phyloP scores from a whole-genome alignment of 2,113 vertebrate species.

The Chlamydotis undulata region DNA sequence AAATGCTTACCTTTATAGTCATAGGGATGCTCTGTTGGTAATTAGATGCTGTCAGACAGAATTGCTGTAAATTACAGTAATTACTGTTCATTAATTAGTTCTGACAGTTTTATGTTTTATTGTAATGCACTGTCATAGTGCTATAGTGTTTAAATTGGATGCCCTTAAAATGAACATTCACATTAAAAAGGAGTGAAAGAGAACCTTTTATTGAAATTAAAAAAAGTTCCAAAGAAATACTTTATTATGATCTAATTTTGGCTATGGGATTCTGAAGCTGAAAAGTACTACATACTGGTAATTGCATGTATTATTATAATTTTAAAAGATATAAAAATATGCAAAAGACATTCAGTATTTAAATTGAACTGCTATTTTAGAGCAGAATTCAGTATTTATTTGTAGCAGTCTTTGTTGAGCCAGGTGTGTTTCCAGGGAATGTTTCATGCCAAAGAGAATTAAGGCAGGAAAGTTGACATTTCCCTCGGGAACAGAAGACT shows the following conservation, averaged over 20 bases:
- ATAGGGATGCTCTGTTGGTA: slow-evolving; percentile 43
- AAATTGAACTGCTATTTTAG: slow-evolving; percentile 46
- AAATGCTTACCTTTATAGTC: slow-evolving; percentile 59
- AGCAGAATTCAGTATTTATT: slow-evolving; percentile 31
- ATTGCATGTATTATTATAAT: slow-evolving; percentile 48
- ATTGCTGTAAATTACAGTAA: slow-evolving; percentile 68
- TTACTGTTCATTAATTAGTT: slow-evolving; percentile 69
- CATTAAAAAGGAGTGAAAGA: slow-evolving; percentile 56
- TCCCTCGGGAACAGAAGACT: not conserved
- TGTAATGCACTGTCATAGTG: slow-evolving; percentile 56
- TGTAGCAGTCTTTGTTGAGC: slow-evolving; percentile 38
- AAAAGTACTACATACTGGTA: slow-evolving; percentile 23
- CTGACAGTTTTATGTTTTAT: slow-evolving; percentile 64
- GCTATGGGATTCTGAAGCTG: slow-evolving; percentile 13
- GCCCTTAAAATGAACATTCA: slow-evolving; percentile 52
- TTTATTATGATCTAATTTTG: slow-evolving; percentile 62
- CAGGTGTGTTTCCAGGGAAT: slow-evolving; percentile 40
- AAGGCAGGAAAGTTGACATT: slow-evolving; percentile 35
- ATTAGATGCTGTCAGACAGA: slow-evolving; percentile 63
- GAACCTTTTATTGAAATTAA: slow-evolving; percentile 69
- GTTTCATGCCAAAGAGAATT: slow-evolving; percentile 48
- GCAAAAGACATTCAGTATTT: not conserved
- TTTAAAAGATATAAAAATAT: slow-evolving; percentile 49
- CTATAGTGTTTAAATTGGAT: slow-evolving; percentile 59
- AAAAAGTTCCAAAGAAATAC: slow-evolving; percentile 56